Base-by-base conservation (phyloP, 2,888 invertebrate genomes). In the Eristalinus aeneus region DNA sequence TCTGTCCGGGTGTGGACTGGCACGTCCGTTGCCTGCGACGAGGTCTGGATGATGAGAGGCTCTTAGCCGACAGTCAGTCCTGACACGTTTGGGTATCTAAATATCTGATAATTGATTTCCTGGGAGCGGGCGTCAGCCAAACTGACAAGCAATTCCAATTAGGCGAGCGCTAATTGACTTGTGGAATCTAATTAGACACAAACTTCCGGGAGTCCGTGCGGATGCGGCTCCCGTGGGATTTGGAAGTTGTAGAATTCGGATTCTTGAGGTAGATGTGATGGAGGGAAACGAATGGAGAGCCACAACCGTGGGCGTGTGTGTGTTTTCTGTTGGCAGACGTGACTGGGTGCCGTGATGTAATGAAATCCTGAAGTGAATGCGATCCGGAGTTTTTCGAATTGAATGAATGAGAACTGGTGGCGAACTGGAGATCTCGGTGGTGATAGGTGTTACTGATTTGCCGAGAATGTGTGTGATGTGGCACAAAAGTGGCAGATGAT, bases 81-180 rank as follows among this genome's bases (percentile, higher is more conserved):
- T 16, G 31, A 36, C 69, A 56, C 56, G 71, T 46, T 64, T 58
- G 71, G 39, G 34, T 34, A 54, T 56, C 39, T 39, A 58, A 63
- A 69, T 69, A 39, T 61, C n/a, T 64, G 20, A 76, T 77, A 77
- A 77, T 71, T 77, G 77, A 77, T 71, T 64, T 32, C 61, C 23
- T 64, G 22, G 64, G 27, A 63, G 54, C 69, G 34, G 39, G 39
- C 46, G 36, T 77, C 76, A 39, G 69, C 36, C 34, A 39, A 69
- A 77, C 56, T 69, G 71, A 71, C 77, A 64, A 77, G 77, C 56
- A 32, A 71, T 77, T 77, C 71, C 64, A 77, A 77, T 77, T 77
- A 77, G 77, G 31, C 23, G 16, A 39, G 16, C 63, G 63, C 32
- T 77, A 77, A 77, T 77, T 71, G 27, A 32, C 32, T 71, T 71